Evolutionary conservation across 37 sponge, comb jelly and placozoan genomes (phyloP), one percentile per base, ranked within the genome.

Genomic region (Diacarnus erythraeanus): DNA sequence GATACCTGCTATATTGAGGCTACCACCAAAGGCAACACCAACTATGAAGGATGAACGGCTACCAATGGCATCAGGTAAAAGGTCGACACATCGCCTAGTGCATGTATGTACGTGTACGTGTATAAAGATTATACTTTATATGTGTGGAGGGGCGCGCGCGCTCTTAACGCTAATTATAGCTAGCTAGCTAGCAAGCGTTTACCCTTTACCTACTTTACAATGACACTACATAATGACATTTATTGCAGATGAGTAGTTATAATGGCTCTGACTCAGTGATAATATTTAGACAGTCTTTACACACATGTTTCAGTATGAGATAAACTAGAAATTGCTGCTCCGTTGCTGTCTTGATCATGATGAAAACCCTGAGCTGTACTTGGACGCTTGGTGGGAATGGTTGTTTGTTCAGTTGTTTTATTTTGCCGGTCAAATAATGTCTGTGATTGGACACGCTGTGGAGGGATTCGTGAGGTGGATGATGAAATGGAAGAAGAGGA

Each of bases 371-470:
- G 79, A 34, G 69, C 69, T 20, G 69, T 79, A 69, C 79, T 79
- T 0, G 79, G 79, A 4, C 79, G 23, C 1, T 42, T 41, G 34
- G 33, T 30, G 31, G 44, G 34, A 26, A 22, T 37, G 36, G 40
- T 26, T 22, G 35, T 30, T 1, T 71, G 1, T 3, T 33, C 58
- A 6, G 1, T 57, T 2, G 60, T 29, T 9, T 41, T 23, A 12
- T 68, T 47, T 5, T 33, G 23, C 15, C 69, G 43, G 57, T 79
- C 79, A 23, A 33, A 79, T 51, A 64, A 23, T 15, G 51, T 67
- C 38, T 79, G 79, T 35, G 79, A 79, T 21, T 79, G 79, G 38
- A 79, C 82, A 81, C 35, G 89, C 87, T 67, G 93, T 87, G 77
- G 77, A 15, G 77, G 59, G 41, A 40, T n/a, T 29, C 77, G 33